These are phyloP conservation scores for Lordiphosa fenestrarum DNA, from an alignment of 2,888 invertebrate species.

Conservation along the genomic window DNA sequence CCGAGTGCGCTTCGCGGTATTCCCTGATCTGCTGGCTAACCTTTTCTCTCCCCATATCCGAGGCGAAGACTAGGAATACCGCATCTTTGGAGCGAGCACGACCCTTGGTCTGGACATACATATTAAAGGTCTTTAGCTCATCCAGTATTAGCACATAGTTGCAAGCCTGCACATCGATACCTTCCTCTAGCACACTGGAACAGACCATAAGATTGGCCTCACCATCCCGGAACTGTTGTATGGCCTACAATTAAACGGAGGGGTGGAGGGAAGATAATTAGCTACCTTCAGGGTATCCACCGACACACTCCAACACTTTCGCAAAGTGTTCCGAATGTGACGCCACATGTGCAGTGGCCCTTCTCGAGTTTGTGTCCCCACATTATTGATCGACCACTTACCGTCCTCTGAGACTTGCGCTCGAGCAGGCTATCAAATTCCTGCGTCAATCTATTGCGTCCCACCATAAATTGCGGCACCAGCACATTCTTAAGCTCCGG, in stretches of 20 bases:
- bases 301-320: no score
- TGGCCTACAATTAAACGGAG: conserved; percentile 56
- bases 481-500: conserved; percentile 82
- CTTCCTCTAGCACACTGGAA: conserved; percentile 94
- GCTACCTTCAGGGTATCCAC: no score
- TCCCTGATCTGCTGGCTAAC: conserved; percentile 78
- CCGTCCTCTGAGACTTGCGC: conserved; percentile 66
- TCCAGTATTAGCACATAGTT: conserved; percentile 90
- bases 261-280: no score
- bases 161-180: conserved; percentile 92
- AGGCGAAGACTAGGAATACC: conserved; percentile 83
- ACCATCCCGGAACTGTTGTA: conserved; percentile 83
- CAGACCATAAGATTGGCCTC: conserved; percentile 85
- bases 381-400: conserved; percentile 19
- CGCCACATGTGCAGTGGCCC: no score
- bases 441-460: conserved; percentile 76
- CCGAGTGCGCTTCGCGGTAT: conserved; percentile 82
- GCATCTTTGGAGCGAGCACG: conserved; percentile 87
- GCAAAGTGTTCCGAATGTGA: no score
- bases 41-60: conserved; percentile 66
- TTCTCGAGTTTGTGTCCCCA: no score
- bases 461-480: conserved; percentile 87
- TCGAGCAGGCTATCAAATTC: conserved; percentile 71
- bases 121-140: conserved; percentile 85
- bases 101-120: conserved; percentile 94